phyloP scores from a whole-genome alignment of 2,888 invertebrate species.

The Pterobdella sp. region DNA sequence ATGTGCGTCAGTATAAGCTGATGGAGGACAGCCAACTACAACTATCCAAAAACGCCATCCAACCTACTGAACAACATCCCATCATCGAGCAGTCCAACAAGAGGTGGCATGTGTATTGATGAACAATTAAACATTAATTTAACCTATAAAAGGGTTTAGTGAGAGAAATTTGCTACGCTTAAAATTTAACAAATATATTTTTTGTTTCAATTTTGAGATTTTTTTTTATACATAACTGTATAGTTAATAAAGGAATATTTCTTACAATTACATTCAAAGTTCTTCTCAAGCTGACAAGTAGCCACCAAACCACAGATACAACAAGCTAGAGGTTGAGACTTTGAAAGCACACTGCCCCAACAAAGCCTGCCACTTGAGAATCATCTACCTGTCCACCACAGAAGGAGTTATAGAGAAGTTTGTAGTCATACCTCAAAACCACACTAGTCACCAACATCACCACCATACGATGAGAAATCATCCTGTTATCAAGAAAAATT shows the following conservation, averaged over 20 bases:
- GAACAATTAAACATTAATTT: too few relatives aligned
- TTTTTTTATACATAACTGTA: too few relatives aligned
- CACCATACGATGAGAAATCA: not conserved
- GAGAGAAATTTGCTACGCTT: too few relatives aligned
- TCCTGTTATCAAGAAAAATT: not conserved
- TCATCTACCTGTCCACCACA: not conserved
- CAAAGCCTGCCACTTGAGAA: not conserved
- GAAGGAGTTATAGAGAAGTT: constrained; percentile 8
- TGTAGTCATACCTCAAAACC: not conserved
- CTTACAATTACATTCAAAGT: too few relatives aligned
- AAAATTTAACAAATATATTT: too few relatives aligned
- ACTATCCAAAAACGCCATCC: not conserved
- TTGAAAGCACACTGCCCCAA: not conserved
- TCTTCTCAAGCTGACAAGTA: too few relatives aligned
- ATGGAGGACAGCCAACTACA: not conserved
- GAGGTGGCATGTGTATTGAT: too few relatives aligned
- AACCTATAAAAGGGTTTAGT: too few relatives aligned
- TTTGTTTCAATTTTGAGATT: too few relatives aligned
- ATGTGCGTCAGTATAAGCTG: not conserved
- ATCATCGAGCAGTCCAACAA: constrained; percentile 8
- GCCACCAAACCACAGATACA: constrained; percentile 1
- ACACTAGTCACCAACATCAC: not conserved
- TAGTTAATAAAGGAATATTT: too few relatives aligned
- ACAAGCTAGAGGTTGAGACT: not conserved
- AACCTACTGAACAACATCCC: constrained; percentile 5